Evolutionary conservation across 35 echinoderm and acorn worm genomes (phyloP).

Genomic region (Heliocidaris erythrogramma): DNA sequence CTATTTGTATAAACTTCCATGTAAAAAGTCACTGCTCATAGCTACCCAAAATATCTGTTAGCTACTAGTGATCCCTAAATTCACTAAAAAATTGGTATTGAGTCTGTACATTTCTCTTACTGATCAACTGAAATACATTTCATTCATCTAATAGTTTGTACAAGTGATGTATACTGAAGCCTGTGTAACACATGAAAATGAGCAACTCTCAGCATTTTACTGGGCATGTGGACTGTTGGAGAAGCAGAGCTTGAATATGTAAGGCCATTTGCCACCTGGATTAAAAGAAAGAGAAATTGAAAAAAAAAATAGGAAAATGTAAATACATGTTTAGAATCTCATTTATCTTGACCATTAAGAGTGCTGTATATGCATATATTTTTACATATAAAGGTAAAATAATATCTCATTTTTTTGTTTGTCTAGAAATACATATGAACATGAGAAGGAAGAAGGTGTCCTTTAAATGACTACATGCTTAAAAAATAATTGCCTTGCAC

Average conservation of each 20-base stretch:
- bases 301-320: neutral
- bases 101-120: neutral
- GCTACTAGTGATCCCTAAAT: neutral
- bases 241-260: constrained; percentile 99
- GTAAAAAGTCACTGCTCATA: neutral
- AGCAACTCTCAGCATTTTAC: constrained; percentile 12
- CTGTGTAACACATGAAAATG: neutral
- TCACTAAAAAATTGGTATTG: neutral
- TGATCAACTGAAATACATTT: neutral
- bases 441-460: too few species aligned
- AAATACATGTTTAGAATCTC: neutral
- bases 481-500: too few species aligned
- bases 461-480: too few species aligned
- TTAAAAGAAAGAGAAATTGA: constrained; percentile 26
- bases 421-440: too few species aligned
- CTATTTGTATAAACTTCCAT: neutral
- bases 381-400: too few species aligned
- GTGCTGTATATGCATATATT: too few species aligned
- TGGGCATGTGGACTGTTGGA: constrained; percentile 78
- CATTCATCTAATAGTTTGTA: neutral
- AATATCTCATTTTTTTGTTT: too few species aligned
- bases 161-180: neutral
- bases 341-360: too few species aligned
- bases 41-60: neutral
- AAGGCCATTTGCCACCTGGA: constrained; percentile 91